phyloP scores from a whole-genome alignment of 2,797 vertebrate genomes.

The Mycteria americana region DNA sequence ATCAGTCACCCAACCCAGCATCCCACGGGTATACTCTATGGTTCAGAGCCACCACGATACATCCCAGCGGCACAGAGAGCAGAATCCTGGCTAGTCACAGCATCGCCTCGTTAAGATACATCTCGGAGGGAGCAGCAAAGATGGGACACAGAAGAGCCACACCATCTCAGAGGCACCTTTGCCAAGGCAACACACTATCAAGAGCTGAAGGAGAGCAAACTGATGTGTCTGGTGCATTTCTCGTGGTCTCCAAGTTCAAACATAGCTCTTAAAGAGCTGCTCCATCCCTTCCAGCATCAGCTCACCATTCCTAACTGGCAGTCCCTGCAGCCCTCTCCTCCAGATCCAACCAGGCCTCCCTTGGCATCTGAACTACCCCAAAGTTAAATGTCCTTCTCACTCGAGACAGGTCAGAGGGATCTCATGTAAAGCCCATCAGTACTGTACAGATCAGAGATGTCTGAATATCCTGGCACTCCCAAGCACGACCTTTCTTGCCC shows the following conservation, averaged over 20 bases:
- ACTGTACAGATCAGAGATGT: rapidly evolving
- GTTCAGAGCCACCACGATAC: neutral
- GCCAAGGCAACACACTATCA: neutral
- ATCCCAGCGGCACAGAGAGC: rapidly evolving
- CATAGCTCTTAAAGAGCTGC: neutral
- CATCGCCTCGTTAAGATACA: neutral
- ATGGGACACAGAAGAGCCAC: neutral
- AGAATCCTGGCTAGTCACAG: neutral
- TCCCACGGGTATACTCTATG: rapidly evolving
- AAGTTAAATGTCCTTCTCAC: neutral
- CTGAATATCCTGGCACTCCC: neutral
- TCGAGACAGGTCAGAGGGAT: neutral
- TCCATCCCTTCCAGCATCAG: neutral
- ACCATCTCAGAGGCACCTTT: neutral
- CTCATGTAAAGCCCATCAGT: neutral
- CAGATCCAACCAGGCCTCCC: neutral
- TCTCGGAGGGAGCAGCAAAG: neutral
- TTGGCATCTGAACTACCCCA: neutral
- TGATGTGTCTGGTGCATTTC: neutral
- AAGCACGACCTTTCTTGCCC: neutral
- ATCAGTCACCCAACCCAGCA: neutral
- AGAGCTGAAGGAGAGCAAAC: neutral
- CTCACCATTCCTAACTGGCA: neutral
- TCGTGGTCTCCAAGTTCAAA: neutral
- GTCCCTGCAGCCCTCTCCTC: neutral